phyloP scores from a whole-genome alignment of 2,113 vertebrate genomes.

The Vimba vimba region DNA sequence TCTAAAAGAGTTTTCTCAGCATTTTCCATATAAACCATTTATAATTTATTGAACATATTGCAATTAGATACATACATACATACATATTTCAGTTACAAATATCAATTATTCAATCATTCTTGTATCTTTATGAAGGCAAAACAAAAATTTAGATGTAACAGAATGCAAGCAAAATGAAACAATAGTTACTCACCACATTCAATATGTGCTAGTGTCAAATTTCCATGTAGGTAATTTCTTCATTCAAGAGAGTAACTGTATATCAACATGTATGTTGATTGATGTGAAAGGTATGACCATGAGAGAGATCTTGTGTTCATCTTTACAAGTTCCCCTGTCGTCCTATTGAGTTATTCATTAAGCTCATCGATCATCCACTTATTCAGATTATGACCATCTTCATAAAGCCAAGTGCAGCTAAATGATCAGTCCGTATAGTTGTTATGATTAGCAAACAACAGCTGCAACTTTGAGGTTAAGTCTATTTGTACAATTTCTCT shows the following conservation, averaged over 20 bases:
- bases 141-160: neutral
- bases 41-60: no score
- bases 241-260: neutral
- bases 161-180: neutral
- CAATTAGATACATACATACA: no score
- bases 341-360: conserved; percentile 10
- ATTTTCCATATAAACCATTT: no score
- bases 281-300: neutral
- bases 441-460: neutral
- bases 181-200: neutral
- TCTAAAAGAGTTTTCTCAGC: neutral
- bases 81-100: neutral
- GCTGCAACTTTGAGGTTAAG: neutral
- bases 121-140: neutral
- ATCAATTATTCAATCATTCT: neutral
- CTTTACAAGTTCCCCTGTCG: neutral
- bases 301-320: neutral
- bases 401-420: neutral
- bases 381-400: neutral
- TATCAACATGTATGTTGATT: neutral
- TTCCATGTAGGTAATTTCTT: neutral
- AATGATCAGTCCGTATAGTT: neutral
- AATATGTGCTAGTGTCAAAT: neutral
- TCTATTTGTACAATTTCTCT: neutral
- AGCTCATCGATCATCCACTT: neutral